Conservation (phyloP, 2,113 vertebrate genomes). For the Burhinus bistriatus region DNA sequence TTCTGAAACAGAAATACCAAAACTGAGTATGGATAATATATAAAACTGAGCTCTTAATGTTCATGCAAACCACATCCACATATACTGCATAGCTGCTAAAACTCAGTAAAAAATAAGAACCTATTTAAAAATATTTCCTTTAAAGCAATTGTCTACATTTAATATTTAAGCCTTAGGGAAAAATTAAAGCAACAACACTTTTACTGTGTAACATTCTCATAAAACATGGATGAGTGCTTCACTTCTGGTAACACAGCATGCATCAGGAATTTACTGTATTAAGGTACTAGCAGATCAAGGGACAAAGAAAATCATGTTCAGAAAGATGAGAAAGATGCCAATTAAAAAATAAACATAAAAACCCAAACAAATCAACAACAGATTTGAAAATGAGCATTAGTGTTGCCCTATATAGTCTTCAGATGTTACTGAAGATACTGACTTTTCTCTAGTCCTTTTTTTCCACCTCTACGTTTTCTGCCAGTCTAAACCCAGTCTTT, state of each 20-base stretch:
- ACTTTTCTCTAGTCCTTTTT: neutral
- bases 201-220: neutral
- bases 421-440: neutral
- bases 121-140: slow-evolving; percentile 2
- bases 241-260: neutral
- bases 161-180: slow-evolving; percentile 31
- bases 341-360: neutral
- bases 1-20: neutral
- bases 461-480: neutral
- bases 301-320: neutral
- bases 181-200: slow-evolving; percentile 27
- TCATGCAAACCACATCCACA: neutral
- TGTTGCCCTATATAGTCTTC: neutral
- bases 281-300: neutral
- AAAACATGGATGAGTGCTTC: neutral
- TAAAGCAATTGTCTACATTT: neutral
- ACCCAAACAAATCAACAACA: neutral
- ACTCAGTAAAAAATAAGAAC: neutral
- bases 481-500: neutral
- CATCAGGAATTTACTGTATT: neutral
- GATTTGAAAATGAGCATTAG: neutral
- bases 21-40: neutral
- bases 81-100: neutral
- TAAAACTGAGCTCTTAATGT: neutral
- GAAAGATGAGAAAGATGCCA: neutral